These are phyloP conservation scores for Carabus problematicus DNA, from an alignment of 2,888 invertebrate species.

Conservation along the genomic window DNA sequence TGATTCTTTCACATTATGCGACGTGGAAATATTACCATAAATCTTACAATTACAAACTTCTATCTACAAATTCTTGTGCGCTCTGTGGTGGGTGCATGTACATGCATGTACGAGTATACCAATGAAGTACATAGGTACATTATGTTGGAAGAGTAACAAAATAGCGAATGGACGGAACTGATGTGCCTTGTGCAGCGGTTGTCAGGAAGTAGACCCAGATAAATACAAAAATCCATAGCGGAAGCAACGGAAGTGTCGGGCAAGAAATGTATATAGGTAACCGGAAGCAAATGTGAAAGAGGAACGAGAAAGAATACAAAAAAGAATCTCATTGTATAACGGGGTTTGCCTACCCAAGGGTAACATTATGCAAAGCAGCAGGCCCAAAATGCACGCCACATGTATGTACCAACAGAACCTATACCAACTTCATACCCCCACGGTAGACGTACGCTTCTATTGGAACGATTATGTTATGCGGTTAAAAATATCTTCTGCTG, in stretches of 20 bases:
- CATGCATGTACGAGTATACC: conserved; percentile 42
- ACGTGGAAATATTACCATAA: conserved; percentile 48
- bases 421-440: too few species aligned
- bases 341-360: conserved; percentile 53
- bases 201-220: conserved; percentile 48
- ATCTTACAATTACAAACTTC: conserved; percentile 52
- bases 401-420: too few species aligned
- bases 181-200: conserved; percentile 44
- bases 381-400: conserved; percentile 32
- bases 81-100: conserved; percentile 38
- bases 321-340: conserved; percentile 54
- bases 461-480: conserved; percentile 45
- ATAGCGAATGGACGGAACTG: conserved; percentile 49
- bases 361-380: conserved; percentile 55
- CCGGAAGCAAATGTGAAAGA: conserved; percentile 46
- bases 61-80: conserved; percentile 44
- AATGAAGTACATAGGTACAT: too few species aligned
- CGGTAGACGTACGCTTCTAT: conserved; percentile 45
- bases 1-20: conserved; percentile 16
- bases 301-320: conserved; percentile 51
- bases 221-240: conserved; percentile 53
- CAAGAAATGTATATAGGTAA: conserved; percentile 51
- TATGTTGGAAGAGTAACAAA: conserved; percentile 52
- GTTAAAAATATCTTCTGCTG: conserved; percentile 46
- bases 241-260: conserved; percentile 48